These are phyloP conservation scores for Papilio polyxenes DNA, from an alignment of 1,140 invertebrate genomes.

Conservation along the genomic window DNA sequence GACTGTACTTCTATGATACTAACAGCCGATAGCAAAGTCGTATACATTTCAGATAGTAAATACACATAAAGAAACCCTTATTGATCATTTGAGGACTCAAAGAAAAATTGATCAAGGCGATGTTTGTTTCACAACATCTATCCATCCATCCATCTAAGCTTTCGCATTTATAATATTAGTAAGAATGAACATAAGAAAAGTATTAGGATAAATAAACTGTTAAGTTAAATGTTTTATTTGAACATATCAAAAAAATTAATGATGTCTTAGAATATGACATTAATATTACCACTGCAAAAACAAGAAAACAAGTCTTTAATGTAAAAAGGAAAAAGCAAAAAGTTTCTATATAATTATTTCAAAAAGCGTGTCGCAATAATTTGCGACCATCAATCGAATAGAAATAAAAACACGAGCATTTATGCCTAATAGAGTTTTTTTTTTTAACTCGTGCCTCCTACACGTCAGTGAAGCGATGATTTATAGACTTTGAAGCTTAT, in stretches of 20 bases:
- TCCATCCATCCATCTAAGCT: no score
- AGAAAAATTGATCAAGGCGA: no score
- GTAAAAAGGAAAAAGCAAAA: not conserved
- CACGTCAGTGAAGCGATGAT: slow-evolving; percentile 33
- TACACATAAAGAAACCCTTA: no score
- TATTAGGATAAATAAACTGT: not conserved
- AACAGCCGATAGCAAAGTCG: not conserved
- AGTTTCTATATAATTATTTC: not conserved
- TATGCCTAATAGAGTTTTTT: slow-evolving; percentile 38
- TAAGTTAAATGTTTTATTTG: not conserved
- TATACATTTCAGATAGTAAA: no score
- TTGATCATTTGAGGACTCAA: no score
- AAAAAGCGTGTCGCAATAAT: slow-evolving; percentile 33
- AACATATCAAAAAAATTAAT: not conserved
- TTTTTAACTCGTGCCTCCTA: slow-evolving; percentile 23
- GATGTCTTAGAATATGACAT: not conserved
- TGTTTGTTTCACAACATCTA: no score
- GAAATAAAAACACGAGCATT: slow-evolving; percentile 18
- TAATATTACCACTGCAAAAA: slow-evolving; percentile 11
- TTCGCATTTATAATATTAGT: no score
- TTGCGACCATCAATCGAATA: slow-evolving; percentile 32
- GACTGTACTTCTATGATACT: not conserved
- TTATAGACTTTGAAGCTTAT: slow-evolving; percentile 36
- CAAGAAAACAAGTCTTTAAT: not conserved
- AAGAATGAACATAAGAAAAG: no score